Conservation (phyloP, 1,140 invertebrate species). For the Archivesica marissinica region DNA sequence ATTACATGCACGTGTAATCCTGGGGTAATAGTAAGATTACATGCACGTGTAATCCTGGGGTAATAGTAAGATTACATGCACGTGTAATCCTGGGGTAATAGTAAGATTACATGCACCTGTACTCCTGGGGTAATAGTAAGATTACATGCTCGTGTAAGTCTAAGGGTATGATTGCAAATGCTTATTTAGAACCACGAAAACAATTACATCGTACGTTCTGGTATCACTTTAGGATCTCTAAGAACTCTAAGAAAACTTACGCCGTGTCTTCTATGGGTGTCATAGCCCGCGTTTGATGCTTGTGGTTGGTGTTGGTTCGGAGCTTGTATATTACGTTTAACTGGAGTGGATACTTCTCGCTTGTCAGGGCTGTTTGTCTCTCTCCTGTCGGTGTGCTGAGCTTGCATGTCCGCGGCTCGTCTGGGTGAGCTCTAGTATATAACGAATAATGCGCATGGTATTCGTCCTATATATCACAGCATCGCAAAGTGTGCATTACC, state of each 20-base stretch:
- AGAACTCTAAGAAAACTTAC: background rate
- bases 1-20: no score
- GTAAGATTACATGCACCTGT: no score
- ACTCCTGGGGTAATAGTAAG: no score
- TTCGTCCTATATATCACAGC: no score
- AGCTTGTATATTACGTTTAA: background rate
- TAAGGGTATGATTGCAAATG: background rate
- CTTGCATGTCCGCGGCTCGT: background rate
- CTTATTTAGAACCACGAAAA: background rate
- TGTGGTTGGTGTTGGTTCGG: background rate
- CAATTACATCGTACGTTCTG: background rate
- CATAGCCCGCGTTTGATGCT: background rate
- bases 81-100: no score
- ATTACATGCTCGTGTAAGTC: background rate
- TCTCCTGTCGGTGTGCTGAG: background rate
- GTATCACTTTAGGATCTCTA: background rate
- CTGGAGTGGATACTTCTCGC: background rate
- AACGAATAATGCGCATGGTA: no score
- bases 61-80: no score
- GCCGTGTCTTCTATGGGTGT: background rate
- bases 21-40: no score
- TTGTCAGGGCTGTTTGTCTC: background rate
- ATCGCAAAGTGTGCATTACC: no score
- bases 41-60: no score
- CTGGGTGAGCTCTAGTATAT: no score